Base-by-base conservation (phyloP, 2,888 invertebrate species). In the Caenorhabditis sp. region DNA sequence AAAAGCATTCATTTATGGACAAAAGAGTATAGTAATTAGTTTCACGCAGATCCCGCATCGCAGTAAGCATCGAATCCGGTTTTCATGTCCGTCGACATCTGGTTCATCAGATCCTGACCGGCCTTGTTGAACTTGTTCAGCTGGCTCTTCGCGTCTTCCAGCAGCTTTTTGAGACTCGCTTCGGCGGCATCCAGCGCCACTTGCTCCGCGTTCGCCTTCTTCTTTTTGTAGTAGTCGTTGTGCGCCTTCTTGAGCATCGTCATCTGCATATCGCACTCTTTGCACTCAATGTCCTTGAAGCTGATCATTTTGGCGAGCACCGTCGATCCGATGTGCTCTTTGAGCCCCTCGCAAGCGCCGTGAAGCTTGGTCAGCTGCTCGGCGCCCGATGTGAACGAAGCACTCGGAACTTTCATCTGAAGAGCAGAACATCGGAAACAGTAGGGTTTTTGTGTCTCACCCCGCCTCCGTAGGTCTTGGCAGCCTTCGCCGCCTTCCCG, bases 261-360 rank as follows among this genome's bases (percentile, higher is more conserved):
- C 68, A 68, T 58, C 6, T 50, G 41, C 50, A 43, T 39, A 35
- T 68, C 68, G 20, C n/a, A 9, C 35, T 68, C 68, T 32, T 68
- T 68, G 35, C 68, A 68, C 24, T 68, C 68, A 9, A 59, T 41
- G 35, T 68, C 68, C 17, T 68, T 68, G 68, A 68, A 68, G 43
- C 68, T 68, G n/a, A 68, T 68, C 24, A 68, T n/a, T 52, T 68
- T 68, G 17, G 58, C 50, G 2, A 68, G 50, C 13, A 58, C 22
- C 22, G 32, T 15, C 17, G 39, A 13, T 24, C 41, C 32, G 35
- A 68, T 58, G 41, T 68, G 58, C 15, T 68, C 68, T 22, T 27
- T 30, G 17, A 68, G 41, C 0, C 6, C 26, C 9, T 22, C 5
- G 35, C 68, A 68, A 3, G 58, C 58, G 8, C 17, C 68, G n/a